Evolutionary conservation across 2,888 invertebrate genomes (phyloP).

Genomic region (Caenorhabditis zanzibari): DNA sequence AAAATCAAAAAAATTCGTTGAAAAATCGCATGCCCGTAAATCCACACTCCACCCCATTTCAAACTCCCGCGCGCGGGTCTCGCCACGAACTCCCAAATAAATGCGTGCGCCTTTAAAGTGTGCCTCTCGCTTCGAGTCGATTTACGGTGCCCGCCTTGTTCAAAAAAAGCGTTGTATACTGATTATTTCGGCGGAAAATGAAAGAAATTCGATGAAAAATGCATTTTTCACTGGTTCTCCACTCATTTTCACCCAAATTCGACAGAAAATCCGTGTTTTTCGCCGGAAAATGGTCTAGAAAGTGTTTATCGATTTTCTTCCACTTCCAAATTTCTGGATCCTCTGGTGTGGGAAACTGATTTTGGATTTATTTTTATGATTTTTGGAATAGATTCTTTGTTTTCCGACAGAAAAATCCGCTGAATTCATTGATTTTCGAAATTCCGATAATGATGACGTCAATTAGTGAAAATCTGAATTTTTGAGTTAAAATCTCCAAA

Average conservation of each 20-base stretch:
- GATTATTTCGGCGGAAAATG: constrained; percentile 39
- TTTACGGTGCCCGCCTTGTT: constrained; percentile 61
- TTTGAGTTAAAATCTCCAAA: not conserved
- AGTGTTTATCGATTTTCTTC: constrained; percentile 50
- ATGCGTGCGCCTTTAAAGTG: constrained; percentile 54
- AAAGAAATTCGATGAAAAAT: constrained; percentile 4
- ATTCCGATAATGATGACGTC: constrained; percentile 20
- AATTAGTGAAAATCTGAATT: not conserved
- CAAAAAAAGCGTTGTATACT: constrained; percentile 51
- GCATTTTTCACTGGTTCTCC: constrained; percentile 23
- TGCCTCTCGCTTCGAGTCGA: constrained; percentile 49
- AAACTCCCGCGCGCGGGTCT: constrained; percentile 60
- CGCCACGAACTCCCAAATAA: constrained; percentile 35
- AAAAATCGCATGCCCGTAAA: not conserved
- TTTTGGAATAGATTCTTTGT: not conserved
- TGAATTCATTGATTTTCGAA: constrained; percentile 9
- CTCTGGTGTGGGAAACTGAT: not conserved
- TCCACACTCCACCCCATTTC: constrained; percentile 35
- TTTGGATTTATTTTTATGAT: constrained; percentile 10
- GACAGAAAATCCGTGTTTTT: not conserved
- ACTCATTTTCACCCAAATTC: constrained; percentile 5
- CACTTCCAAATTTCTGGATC: not conserved
- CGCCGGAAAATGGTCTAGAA: not conserved
- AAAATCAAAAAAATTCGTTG: not conserved
- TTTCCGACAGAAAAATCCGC: not conserved